Conservation (phyloP, 1,140 invertebrate species). For the Lepidurus couesii region DNA sequence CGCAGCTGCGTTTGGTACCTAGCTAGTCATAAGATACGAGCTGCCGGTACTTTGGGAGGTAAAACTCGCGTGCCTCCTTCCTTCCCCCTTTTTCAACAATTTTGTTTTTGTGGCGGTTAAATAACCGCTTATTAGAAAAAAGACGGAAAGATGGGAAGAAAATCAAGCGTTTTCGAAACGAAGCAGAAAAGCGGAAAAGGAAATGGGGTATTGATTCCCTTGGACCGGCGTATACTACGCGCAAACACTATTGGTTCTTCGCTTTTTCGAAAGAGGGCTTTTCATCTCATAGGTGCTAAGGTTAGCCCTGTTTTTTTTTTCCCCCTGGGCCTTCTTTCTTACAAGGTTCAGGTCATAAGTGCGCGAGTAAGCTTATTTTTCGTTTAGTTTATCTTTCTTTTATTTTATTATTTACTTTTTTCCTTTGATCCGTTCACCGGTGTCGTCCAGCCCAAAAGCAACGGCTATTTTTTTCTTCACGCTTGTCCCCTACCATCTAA, state of each 20-base stretch:
- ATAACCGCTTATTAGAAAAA: background rate
- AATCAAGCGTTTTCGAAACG: background rate
- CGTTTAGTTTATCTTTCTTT: background rate
- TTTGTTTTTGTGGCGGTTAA: background rate
- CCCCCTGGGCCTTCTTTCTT: background rate
- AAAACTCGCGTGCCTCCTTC: too few relatives aligned
- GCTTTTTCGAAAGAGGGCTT: background rate
- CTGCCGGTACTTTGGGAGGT: too few relatives aligned
- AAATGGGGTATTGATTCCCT: background rate
- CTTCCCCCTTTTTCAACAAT: background rate
- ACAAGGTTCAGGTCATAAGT: background rate
- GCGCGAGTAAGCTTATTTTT: background rate
- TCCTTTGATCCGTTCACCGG: background rate
- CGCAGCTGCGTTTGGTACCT: background rate
- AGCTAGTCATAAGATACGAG: background rate
- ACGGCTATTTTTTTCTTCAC: background rate
- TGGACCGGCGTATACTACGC: background rate
- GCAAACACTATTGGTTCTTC: constrained; percentile 2
- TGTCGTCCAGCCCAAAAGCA: background rate
- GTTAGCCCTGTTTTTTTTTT: background rate
- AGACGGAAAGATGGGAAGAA: background rate
- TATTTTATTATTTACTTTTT: background rate
- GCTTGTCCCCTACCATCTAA: background rate
- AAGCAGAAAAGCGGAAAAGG: background rate
- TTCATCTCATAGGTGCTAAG: background rate